These are phyloP conservation scores for Aphaenogaster ashmeadi DNA, from an alignment of 1,140 invertebrate species.

Conservation along the genomic window DNA sequence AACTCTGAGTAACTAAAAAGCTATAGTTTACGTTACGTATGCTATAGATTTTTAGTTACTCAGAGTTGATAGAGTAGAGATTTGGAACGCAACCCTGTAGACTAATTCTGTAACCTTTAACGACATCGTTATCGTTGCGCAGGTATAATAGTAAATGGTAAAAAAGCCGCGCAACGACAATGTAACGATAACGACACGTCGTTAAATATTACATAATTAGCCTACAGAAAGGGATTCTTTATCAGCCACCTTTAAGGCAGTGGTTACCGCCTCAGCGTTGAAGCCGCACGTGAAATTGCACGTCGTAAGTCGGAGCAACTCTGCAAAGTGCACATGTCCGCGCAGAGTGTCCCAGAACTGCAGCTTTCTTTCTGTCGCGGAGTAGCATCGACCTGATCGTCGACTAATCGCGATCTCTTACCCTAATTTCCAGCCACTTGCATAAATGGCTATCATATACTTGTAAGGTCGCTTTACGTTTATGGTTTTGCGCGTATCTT, in stretches of 20 bases:
- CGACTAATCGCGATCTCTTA: constrained; percentile 16
- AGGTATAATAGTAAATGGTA: too few relatives aligned
- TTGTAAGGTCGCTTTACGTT: neutral
- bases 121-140: too few relatives aligned
- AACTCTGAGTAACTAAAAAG: too few relatives aligned
- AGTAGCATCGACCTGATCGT: constrained; percentile 5
- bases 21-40: too few relatives aligned
- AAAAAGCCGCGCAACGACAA: too few relatives aligned
- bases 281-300: neutral
- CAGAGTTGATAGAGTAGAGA: too few relatives aligned
- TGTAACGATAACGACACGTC: too few relatives aligned
- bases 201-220: too few relatives aligned
- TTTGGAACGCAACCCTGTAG: too few relatives aligned
- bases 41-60: too few relatives aligned
- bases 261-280: neutral
- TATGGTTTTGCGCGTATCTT: neutral
- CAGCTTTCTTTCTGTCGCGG: neutral
- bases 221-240: too few relatives aligned
- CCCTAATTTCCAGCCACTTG: neutral
- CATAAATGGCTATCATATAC: neutral
- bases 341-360: neutral
- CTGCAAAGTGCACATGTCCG: neutral
- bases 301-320: neutral
- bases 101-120: too few relatives aligned
- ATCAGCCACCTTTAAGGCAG: neutral